Evolutionary conservation across 37 sponge, comb jelly and placozoan species (phyloP).

Genomic region (Halisarca cf. caerulea): DNA sequence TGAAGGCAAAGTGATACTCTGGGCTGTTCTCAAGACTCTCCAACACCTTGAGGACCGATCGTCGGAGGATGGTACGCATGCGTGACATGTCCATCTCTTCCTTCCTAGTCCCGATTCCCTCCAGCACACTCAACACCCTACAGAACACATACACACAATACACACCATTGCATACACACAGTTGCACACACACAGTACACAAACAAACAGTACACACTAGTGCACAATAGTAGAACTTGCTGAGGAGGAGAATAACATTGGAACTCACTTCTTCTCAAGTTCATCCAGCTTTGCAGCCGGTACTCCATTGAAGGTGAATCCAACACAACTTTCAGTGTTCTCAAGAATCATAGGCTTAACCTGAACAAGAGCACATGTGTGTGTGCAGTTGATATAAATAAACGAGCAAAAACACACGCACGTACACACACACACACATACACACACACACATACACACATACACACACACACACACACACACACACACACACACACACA

Average conservation of each 20-base stretch:
- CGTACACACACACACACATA: too few relatives aligned
- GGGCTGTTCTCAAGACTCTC: constrained; percentile 63
- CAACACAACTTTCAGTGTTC: constrained; percentile 52
- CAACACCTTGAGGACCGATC: constrained; percentile 34
- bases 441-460: too few relatives aligned
- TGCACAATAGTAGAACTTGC: neutral
- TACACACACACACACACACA: too few relatives aligned
- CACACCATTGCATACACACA: too few relatives aligned
- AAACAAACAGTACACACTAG: neutral
- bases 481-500: neutral
- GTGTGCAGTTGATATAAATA: too few relatives aligned
- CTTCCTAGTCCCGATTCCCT: constrained; percentile 36
- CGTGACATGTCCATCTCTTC: constrained; percentile 67
- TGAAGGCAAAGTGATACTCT: constrained; percentile 67
- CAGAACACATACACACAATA: neutral
- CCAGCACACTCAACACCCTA: constrained; percentile 58
- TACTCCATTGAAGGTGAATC: constrained; percentile 61
- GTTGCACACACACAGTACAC: neutral
- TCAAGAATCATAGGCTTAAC: constrained; percentile 35
- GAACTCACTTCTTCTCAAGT: constrained; percentile 47
- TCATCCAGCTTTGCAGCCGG: constrained; percentile 59
- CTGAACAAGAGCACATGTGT: neutral
- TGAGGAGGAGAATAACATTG: neutral
- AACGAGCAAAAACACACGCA: neutral
- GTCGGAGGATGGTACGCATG: constrained; percentile 65